Conservation (phyloP, 2,797 vertebrate species). For the Sebastiscus albofasciatus region DNA sequence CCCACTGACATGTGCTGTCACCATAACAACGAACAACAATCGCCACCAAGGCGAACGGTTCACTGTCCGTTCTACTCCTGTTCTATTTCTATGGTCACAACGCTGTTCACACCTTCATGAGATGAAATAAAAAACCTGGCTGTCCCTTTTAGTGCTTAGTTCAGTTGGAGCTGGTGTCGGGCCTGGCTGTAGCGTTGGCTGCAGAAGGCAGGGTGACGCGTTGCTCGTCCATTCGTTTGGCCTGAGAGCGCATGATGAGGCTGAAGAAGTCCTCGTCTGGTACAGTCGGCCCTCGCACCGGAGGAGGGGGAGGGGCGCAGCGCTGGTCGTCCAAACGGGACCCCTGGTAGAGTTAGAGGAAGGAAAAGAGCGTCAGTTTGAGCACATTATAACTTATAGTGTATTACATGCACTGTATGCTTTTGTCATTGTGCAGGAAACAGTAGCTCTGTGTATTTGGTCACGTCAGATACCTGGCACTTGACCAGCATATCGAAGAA, state of each 20-base stretch:
- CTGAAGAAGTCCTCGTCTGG: slow-evolving; percentile 99
- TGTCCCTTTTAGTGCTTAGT: slow-evolving; percentile 36
- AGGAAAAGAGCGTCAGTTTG: neutral
- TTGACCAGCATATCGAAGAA: slow-evolving; percentile 96
- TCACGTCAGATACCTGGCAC: slow-evolving; percentile 86
- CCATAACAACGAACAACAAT: too few relatives aligned
- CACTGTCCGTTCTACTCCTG: accelerated
- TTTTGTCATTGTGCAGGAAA: neutral
- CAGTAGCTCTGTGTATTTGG: neutral
- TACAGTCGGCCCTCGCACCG: slow-evolving; percentile 89
- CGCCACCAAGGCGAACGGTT: too few relatives aligned
- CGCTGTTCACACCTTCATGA: slow-evolving; percentile 15
- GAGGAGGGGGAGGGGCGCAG: slow-evolving; percentile 89
- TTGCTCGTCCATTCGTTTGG: slow-evolving; percentile 97
- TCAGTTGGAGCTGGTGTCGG: slow-evolving; percentile 51
- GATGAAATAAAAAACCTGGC: neutral
- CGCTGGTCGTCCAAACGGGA: slow-evolving; percentile 97
- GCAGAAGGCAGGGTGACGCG: slow-evolving; percentile 89
- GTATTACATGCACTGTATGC: neutral
- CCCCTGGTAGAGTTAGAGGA: slow-evolving; percentile 78
- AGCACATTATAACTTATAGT: neutral
- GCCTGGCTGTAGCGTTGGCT: slow-evolving; percentile 69
- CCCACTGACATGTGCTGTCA: too few relatives aligned
- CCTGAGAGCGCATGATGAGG: slow-evolving; percentile 96
- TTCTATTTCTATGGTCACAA: neutral